phyloP scores from a whole-genome alignment of 2,888 invertebrate genomes.

The Sicus ferrugineus region DNA sequence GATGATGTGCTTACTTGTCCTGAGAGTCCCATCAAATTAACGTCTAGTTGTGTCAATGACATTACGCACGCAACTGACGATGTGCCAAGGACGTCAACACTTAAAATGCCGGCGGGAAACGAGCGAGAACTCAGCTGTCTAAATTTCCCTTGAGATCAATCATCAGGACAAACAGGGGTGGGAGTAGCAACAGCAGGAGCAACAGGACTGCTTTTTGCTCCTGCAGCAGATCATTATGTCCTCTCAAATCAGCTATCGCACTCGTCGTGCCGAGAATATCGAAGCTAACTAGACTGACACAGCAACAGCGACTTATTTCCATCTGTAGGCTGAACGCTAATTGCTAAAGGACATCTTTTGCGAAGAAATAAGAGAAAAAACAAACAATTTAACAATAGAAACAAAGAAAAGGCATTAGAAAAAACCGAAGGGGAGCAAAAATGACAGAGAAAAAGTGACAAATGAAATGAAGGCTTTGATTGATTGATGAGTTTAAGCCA shows the following conservation, averaged over 20 bases:
- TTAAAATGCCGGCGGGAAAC: too few species aligned
- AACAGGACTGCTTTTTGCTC: neutral
- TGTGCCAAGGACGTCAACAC: too few species aligned
- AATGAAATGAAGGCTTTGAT: neutral
- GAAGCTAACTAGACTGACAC: too few species aligned
- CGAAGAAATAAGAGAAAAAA: neutral
- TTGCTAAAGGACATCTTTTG: neutral
- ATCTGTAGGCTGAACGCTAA: neutral
- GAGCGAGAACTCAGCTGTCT: too few species aligned
- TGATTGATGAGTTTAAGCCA: slow-evolving; percentile 2
- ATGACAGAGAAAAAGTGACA: neutral
- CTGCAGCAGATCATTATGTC: neutral
- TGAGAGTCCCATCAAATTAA: too few species aligned
- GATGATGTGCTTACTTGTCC: too few species aligned
- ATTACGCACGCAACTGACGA: too few species aligned
- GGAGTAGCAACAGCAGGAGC: neutral
- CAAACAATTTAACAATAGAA: too few species aligned
- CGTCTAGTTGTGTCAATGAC: too few species aligned
- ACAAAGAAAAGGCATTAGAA: neutral
- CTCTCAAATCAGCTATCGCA: neutral
- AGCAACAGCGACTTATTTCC: too few species aligned
- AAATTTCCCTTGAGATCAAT: neutral
- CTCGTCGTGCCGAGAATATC: neutral
- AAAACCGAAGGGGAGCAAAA: neutral
- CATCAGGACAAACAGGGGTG: too few species aligned